Conservation (phyloP, 2,113 vertebrate genomes). For the Harpagus bidentatus region DNA sequence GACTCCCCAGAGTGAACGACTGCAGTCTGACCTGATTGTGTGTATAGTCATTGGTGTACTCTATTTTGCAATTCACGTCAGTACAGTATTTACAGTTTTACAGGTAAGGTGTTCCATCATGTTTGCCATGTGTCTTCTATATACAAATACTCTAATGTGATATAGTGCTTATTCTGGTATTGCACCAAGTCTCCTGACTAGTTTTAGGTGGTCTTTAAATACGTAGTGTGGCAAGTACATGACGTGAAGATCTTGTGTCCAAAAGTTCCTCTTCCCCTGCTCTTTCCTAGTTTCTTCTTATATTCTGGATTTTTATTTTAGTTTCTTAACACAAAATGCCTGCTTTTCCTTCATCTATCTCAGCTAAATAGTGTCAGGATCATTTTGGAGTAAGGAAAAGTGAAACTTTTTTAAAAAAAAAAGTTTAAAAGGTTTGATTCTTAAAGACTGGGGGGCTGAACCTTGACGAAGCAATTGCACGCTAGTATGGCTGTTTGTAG, state of each 20-base stretch:
- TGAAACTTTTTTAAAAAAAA: neutral
- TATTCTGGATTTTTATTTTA: neutral
- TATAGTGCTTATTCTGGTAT: neutral
- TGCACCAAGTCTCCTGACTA: neutral
- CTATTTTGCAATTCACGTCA: slow-evolving; percentile 98
- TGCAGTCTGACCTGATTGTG: slow-evolving; percentile 95
- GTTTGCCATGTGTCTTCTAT: neutral
- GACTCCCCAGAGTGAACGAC: slow-evolving; percentile 84
- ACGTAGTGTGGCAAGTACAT: rapidly evolving
- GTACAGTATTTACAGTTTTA: slow-evolving; percentile 95
- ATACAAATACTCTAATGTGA: neutral
- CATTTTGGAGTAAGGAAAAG: neutral
- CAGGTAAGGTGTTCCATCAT: slow-evolving; percentile 79
- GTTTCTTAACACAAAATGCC: neutral
- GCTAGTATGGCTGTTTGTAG: neutral
- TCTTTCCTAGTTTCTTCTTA: neutral
- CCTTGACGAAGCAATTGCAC: neutral
- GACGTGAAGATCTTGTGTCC: neutral
- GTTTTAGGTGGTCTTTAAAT: neutral
- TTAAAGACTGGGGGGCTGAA: neutral
- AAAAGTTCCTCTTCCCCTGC: neutral
- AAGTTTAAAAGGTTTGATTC: neutral
- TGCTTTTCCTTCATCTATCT: neutral
- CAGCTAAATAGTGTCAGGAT: neutral
- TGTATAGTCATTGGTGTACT: slow-evolving; percentile 93